phyloP scores from a whole-genome alignment of 2,888 invertebrate species.

The Plebejus anna region DNA sequence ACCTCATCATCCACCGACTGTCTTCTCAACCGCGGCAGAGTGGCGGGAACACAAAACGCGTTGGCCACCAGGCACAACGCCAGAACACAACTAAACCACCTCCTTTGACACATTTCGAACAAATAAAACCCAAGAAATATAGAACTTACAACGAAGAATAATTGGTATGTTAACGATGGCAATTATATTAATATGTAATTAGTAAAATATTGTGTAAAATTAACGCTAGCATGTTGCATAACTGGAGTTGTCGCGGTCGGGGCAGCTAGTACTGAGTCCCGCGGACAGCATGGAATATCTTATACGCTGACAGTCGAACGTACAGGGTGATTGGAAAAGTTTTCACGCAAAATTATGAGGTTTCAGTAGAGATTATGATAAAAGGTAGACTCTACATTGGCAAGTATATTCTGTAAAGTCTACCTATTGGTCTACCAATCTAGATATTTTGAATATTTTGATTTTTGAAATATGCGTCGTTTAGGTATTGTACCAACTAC shows the following conservation, averaged over 20 bases:
- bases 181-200: constrained; percentile 26
- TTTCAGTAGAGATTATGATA: neutral
- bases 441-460: no score
- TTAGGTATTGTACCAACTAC: no score
- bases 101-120: constrained; percentile 51
- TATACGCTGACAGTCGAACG: constrained; percentile 52
- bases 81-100: constrained; percentile 44
- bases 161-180: constrained; percentile 22
- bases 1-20: constrained; percentile 44
- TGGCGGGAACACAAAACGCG: constrained; percentile 51
- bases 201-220: constrained; percentile 22
- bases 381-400: neutral
- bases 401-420: no score
- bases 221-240: constrained; percentile 26
- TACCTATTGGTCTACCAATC: no score
- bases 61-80: constrained; percentile 50
- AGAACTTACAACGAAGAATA: neutral
- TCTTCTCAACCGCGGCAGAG: constrained; percentile 39
- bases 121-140: constrained; percentile 41
- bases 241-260: constrained; percentile 50
- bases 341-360: neutral
- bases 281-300: constrained; percentile 49
- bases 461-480: no score
- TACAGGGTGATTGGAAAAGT: constrained; percentile 48
- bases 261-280: constrained; percentile 42